Percentiles rank a stretch among this genome's conserved stretches.
phyloP scores from a whole-genome alignment of 2,113 vertebrate species.

The Clupea harengus region DNA sequence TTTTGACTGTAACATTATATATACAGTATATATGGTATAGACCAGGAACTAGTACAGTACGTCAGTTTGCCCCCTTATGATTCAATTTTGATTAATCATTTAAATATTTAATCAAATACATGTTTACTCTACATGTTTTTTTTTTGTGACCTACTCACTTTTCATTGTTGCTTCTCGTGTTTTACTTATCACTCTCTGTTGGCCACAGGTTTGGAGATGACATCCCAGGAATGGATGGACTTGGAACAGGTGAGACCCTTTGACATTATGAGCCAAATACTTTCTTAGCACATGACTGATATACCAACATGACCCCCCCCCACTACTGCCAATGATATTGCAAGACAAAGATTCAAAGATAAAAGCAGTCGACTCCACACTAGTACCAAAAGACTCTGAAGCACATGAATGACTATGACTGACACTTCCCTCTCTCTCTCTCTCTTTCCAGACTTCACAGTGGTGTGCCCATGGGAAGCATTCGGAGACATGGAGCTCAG shows the following conservation, averaged over 20 bases:
- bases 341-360: not conserved
- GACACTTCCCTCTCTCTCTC: not conserved
- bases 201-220: conserved; percentile 85
- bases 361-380: not conserved
- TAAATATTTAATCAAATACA: not conserved
- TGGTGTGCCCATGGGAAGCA: conserved; percentile 94
- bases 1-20: not conserved
- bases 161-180: not conserved
- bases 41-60: not conserved
- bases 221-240: conserved; percentile 93
- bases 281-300: not conserved
- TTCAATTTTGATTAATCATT: not conserved
- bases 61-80: not conserved
- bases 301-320: not conserved
- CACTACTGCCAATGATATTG: not conserved
- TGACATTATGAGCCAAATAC: too few relatives aligned
- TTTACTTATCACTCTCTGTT: not conserved
- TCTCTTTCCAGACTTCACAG: conserved; percentile 80
- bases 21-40: too few relatives aligned
- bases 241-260: conserved; percentile 79
- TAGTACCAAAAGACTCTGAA: not conserved
- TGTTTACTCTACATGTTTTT: not conserved
- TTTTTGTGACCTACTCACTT: not conserved
- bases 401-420: not conserved
- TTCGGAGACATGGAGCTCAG: conserved; percentile 93